Conservation (phyloP, 2,113 vertebrate genomes). For the Sus scrofa region DNA sequence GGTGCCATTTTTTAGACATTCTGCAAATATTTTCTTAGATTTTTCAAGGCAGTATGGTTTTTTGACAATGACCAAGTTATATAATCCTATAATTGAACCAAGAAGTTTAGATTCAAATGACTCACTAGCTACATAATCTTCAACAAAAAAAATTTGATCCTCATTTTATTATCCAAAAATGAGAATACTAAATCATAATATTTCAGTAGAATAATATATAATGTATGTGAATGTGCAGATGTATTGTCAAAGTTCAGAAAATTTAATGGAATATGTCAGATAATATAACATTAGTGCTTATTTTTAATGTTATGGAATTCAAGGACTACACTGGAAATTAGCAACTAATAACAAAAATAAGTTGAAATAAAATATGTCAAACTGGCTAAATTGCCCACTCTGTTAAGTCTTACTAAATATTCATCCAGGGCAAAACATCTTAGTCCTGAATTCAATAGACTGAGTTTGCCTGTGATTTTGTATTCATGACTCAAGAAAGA, state of each 20-base stretch:
- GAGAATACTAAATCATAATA: background rate
- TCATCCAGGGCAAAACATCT: background rate
- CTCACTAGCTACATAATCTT: background rate
- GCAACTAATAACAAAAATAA: constrained; percentile 25
- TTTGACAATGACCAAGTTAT: background rate
- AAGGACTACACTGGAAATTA: background rate
- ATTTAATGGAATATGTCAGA: background rate
- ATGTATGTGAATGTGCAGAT: background rate
- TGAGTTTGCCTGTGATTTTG: background rate
- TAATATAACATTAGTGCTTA: background rate
- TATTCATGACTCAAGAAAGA: background rate
- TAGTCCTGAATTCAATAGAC: background rate
- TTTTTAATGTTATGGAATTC: background rate
- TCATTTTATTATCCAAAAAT: background rate
- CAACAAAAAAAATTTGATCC: background rate
- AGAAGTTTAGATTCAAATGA: background rate
- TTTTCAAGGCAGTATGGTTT: background rate
- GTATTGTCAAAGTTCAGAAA: background rate
- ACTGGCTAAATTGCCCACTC: background rate
- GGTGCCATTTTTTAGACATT: background rate
- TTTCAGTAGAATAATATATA: background rate
- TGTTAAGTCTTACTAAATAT: background rate
- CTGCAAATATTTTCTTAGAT: background rate
- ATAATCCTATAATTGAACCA: background rate
- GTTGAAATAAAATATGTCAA: background rate